Base-by-base conservation (phyloP, 1,140 invertebrate genomes). In the Drosophila watanabei region DNA sequence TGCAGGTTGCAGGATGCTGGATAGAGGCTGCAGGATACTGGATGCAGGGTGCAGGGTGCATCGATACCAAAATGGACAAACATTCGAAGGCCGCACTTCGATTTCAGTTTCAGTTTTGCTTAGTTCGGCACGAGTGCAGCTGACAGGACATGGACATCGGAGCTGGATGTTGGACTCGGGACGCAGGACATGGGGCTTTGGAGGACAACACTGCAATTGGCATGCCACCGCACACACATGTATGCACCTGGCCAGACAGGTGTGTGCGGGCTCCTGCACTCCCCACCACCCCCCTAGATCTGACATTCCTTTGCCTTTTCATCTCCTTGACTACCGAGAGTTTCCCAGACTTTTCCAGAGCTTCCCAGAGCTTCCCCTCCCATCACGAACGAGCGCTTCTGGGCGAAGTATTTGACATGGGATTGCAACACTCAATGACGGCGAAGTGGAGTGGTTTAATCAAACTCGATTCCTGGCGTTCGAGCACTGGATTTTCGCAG, bases 41-140 rank as follows among this genome's bases (percentile, higher is more conserved):
- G n/a, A 1, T 43, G 4, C 41, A 5, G n/a, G 13, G 32, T 51
- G 49, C 28, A 3, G 30, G 66, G 28, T 35, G 43, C 69, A 71
- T 48, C 64, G 56, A 66, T 72, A 46, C 43, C 69, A 39, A 72
- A 72, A 72, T 72, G 69, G 52, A 72, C 64, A 72, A 69, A 71
- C 69, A 76, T 43, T 59, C 51, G 72, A 68, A 78, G 82, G 69
- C 71, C 65, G 82, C 75, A 75, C 83, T 87, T 87, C 75, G 79
- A 82, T 82, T 87, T 72, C 83, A 79, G 83, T 82, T 76, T 70
- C 71, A 79, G 80, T 80, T 84, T 84, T 84, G 76, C 73, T 81
- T 64, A 73, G 78, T 82, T 82, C 62, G 79, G 79, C 83, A 86
- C 83, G 70, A 86, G 18, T 87, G 83, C 79, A 76, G 75, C 71